Conservation (phyloP, 2,113 vertebrate genomes). For the Mesoclemmys tuberculata region DNA sequence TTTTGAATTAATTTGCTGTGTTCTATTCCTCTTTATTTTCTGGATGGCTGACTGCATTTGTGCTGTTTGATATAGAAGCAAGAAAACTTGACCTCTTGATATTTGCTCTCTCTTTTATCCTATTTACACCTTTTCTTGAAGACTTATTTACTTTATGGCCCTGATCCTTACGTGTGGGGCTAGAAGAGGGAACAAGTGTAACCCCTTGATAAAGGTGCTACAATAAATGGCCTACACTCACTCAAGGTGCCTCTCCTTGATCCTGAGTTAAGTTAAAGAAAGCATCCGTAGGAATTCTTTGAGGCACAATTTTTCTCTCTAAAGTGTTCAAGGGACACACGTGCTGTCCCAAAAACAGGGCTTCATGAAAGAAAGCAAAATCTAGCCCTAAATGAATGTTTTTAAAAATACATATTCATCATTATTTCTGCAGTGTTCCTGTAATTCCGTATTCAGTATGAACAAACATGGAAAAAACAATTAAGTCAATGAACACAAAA, state of each 20-base stretch:
- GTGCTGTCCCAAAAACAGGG: not conserved
- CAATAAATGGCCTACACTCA: not conserved
- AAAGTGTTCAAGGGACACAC: not conserved
- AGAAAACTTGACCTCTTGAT: accelerated
- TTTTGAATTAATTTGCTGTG: constrained; percentile 42
- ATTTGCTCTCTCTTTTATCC: not conserved
- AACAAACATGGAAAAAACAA: not conserved
- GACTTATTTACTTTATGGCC: not conserved
- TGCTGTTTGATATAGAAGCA: not conserved
- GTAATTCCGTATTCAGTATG: not conserved
- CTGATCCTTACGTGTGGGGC: not conserved
- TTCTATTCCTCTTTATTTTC: constrained; percentile 29
- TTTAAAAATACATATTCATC: not conserved
- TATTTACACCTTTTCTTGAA: not conserved
- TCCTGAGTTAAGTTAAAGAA: not conserved
- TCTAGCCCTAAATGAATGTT: not conserved
- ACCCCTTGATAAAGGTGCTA: not conserved
- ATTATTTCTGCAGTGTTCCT: not conserved
- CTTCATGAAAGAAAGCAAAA: not conserved
- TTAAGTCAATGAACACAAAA: not conserved
- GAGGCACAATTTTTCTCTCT: not conserved
- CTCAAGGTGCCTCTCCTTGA: not conserved
- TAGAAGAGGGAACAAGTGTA: accelerated
- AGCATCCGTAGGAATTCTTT: not conserved
- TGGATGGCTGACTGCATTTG: not conserved